Percentiles rank a stretch among this genome's conserved stretches.
phyloP scores from a whole-genome alignment of 2,888 invertebrate species.

The Eristalinus sepulchralis region DNA sequence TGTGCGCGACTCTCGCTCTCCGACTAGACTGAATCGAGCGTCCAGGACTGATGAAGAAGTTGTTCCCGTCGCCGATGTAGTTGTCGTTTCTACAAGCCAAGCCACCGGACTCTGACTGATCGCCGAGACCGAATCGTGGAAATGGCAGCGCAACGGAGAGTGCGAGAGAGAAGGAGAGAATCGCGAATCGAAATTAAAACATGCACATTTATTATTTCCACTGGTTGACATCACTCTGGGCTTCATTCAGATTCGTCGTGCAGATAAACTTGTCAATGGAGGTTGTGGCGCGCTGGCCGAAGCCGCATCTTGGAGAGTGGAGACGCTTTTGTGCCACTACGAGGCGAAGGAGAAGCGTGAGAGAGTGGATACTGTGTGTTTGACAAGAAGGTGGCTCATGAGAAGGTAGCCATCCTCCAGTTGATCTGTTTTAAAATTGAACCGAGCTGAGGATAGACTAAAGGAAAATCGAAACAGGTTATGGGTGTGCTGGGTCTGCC shows the following conservation, averaged over 20 bases:
- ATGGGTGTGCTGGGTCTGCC: too few species aligned
- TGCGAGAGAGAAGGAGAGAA: slow-evolving; percentile 3
- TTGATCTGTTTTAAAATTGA: too few species aligned
- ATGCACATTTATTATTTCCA: slow-evolving; percentile 74
- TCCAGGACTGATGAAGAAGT: slow-evolving; percentile 62
- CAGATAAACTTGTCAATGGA: slow-evolving; percentile 74
- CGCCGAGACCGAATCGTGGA: slow-evolving; percentile 58
- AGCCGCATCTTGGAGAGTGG: slow-evolving; percentile 1
- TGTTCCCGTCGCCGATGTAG: slow-evolving; percentile 41
- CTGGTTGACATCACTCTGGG: slow-evolving; percentile 73
- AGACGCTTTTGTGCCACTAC: slow-evolving; percentile 9
- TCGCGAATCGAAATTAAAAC: slow-evolving; percentile 72
- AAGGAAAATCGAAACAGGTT: too few species aligned
- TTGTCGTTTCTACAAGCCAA: slow-evolving; percentile 51
- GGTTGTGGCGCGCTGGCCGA: slow-evolving; percentile 53
- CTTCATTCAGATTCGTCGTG: slow-evolving; percentile 72
- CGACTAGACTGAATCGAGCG: neutral
- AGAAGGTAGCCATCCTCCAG: too few species aligned
- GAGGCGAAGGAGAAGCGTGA: slow-evolving; percentile 16
- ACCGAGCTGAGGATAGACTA: too few species aligned
- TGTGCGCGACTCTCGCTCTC: neutral
- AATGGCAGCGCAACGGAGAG: slow-evolving; percentile 31
- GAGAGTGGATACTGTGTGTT: slow-evolving; percentile 15
- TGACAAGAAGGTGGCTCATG: neutral
- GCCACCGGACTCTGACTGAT: slow-evolving; percentile 54